Evolutionary conservation across 2,888 invertebrate species (phyloP).

Genomic region (Mylabris sibirica): DNA sequence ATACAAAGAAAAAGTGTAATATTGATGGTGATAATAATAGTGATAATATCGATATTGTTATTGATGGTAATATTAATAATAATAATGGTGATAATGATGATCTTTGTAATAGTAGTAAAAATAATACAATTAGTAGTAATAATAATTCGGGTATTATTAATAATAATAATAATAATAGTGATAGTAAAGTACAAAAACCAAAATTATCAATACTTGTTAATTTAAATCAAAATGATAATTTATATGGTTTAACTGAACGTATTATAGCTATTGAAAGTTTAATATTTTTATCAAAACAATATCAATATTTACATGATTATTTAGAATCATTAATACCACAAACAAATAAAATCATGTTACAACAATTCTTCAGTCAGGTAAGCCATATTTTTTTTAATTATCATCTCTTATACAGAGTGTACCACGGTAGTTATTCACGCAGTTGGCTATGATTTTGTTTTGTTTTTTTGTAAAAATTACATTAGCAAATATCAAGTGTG

Average conservation of each 20-base stretch:
- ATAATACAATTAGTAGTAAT: conserved; percentile 43
- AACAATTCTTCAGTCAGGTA: conserved; percentile 74
- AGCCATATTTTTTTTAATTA: conserved; percentile 27
- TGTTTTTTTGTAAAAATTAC: too few relatives aligned
- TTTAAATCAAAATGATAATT: conserved; percentile 71
- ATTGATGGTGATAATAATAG: conserved; percentile 48
- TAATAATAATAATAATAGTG: conserved; percentile 38
- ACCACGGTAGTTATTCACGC: too few relatives aligned
- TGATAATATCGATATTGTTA: conserved; percentile 35
- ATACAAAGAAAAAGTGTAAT: background rate
- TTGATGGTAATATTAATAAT: background rate
- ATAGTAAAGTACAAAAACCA: conserved; percentile 63
- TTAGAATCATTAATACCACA: conserved; percentile 83
- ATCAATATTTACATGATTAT: conserved; percentile 83
- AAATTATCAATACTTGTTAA: conserved; percentile 71
- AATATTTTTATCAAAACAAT: conserved; percentile 88
- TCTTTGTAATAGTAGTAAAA: conserved; percentile 41
- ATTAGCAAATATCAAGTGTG: too few relatives aligned
- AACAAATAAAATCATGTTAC: conserved; percentile 72
- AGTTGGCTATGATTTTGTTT: too few relatives aligned
- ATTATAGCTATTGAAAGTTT: conserved; percentile 93
- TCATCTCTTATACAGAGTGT: background rate
- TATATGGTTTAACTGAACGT: conserved; percentile 85
- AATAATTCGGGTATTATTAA: too few relatives aligned
- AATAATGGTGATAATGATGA: conserved; percentile 52